These are phyloP conservation scores for Pemphredon lugubris DNA, from an alignment of 2,888 invertebrate genomes.

Conservation along the genomic window DNA sequence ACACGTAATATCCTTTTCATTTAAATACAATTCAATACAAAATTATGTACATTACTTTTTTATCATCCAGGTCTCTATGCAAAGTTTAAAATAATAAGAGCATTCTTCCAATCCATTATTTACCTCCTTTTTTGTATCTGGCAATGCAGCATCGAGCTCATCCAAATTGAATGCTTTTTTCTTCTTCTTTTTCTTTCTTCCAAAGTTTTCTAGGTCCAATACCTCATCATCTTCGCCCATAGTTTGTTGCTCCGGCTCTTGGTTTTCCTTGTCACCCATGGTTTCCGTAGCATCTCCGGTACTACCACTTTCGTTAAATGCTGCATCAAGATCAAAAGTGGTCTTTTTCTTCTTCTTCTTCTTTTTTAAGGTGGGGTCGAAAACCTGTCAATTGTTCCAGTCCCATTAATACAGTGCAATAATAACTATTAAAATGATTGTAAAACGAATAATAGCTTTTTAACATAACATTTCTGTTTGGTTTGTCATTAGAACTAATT, in stretches of 20 bases:
- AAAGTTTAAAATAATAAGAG: too few relatives aligned
- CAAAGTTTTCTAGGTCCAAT: constrained; percentile 91
- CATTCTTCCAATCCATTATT: too few relatives aligned
- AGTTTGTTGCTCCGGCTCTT: constrained; percentile 77
- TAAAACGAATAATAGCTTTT: not conserved
- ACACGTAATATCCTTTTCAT: not conserved
- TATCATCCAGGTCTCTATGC: too few relatives aligned
- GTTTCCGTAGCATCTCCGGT: constrained; percentile 84
- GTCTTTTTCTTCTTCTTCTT: constrained; percentile 99
- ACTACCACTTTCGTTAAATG: constrained; percentile 85
- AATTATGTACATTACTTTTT: too few relatives aligned
- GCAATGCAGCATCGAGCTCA: constrained; percentile 90
- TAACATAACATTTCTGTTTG: not conserved
- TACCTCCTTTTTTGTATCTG: constrained; percentile 85
- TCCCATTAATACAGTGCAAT: not conserved
- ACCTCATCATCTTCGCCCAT: constrained; percentile 86
- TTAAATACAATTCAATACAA: too few relatives aligned
- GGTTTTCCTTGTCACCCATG: constrained; percentile 82
- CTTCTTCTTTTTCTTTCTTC: constrained; percentile 95
- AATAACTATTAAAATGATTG: not conserved
- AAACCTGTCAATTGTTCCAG: constrained; percentile 83
- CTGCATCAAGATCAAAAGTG: constrained; percentile 94
- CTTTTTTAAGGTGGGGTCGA: constrained; percentile 92
- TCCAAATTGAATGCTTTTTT: constrained; percentile 94
- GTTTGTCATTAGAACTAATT: too few relatives aligned